These are phyloP conservation scores for Heliconius eleuchia DNA, from an alignment of 1,140 invertebrate genomes.

Conservation along the genomic window DNA sequence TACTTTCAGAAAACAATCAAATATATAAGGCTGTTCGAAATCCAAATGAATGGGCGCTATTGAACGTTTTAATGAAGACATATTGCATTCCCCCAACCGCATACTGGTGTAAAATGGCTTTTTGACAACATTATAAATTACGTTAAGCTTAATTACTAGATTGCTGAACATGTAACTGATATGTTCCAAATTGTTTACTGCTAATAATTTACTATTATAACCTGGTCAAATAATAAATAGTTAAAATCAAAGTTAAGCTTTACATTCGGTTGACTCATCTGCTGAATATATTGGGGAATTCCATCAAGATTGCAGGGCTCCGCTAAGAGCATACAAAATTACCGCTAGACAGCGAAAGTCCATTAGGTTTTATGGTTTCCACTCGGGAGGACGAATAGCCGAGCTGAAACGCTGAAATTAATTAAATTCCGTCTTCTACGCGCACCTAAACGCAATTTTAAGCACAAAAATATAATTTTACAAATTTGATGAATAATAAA, in stretches of 20 bases:
- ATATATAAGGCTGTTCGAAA: slow-evolving; percentile 5
- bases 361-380: slow-evolving; percentile 76
- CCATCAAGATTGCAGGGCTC: slow-evolving; percentile 58
- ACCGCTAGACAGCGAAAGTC: slow-evolving; percentile 75
- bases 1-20: slow-evolving; percentile 7
- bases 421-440: slow-evolving; percentile 66
- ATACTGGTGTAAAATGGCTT: slow-evolving; percentile 20
- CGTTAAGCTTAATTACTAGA: not conserved
- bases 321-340: slow-evolving; percentile 66
- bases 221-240: slow-evolving; percentile 13
- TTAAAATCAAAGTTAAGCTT: slow-evolving; percentile 27
- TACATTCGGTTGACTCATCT: slow-evolving; percentile 37
- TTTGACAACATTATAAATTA: slow-evolving; percentile 23
- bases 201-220: not conserved
- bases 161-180: not conserved
- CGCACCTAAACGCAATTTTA: slow-evolving; percentile 52
- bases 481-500: slow-evolving; percentile 24
- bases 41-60: slow-evolving; percentile 28
- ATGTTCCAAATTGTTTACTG: not conserved
- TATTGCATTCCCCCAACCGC: slow-evolving; percentile 8
- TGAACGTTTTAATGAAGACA: slow-evolving; percentile 31
- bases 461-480: slow-evolving; percentile 43
- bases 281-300: slow-evolving; percentile 53
- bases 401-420: slow-evolving; percentile 70
- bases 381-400: slow-evolving; percentile 61